These are phyloP conservation scores for Armadillidium nasatum DNA, from an alignment of 1,140 invertebrate genomes.

Conservation along the genomic window DNA sequence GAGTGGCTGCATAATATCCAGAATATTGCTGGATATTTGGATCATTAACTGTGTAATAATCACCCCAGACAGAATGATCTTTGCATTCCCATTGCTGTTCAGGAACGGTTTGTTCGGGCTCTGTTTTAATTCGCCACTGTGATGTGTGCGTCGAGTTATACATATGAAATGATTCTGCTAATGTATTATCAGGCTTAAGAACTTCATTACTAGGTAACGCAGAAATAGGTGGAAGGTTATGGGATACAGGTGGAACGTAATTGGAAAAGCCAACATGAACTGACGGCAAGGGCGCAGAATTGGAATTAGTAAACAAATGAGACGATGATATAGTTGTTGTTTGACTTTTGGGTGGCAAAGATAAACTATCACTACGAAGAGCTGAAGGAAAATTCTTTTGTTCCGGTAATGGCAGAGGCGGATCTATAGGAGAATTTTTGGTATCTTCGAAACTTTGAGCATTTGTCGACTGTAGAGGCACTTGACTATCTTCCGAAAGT, in stretches of 20 bases:
- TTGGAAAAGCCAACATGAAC: not conserved
- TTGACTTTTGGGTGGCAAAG: not conserved
- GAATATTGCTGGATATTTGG: not conserved
- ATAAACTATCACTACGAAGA: not conserved
- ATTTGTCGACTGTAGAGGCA: not conserved
- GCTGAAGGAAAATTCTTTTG: not conserved
- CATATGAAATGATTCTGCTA: too few relatives aligned
- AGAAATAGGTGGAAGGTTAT: not conserved
- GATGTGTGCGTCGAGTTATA: not conserved
- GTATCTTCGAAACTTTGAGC: not conserved
- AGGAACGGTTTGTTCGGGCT: constrained; percentile 7
- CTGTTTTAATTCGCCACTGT: constrained; percentile 25
- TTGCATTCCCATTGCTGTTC: constrained; percentile 24
- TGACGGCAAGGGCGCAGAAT: not conserved
- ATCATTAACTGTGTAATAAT: constrained; percentile 16
- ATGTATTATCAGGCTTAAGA: too few relatives aligned
- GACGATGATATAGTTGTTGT: not conserved
- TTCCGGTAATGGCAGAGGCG: not conserved
- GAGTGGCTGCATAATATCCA: not conserved
- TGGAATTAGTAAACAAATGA: not conserved
- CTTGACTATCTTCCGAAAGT: not conserved
- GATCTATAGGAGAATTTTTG: not conserved
- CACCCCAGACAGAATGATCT: constrained; percentile 16
- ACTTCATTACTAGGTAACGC: not conserved
- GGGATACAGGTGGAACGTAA: not conserved